Evolutionary conservation across 2,888 invertebrate species (phyloP).

Genomic region (Boloria euphrosyne): DNA sequence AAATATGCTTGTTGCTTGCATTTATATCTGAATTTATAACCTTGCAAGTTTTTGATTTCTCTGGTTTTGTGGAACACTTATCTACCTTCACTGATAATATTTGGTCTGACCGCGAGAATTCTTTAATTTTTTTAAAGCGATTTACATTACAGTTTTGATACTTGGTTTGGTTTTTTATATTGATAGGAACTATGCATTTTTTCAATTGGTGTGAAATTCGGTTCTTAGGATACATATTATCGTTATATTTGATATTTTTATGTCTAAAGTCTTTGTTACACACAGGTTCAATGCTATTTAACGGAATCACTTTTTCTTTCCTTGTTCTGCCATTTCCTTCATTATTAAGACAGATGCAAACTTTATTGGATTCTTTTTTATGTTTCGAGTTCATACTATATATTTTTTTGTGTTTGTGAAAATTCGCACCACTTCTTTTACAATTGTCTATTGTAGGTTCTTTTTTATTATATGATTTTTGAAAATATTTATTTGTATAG

Average conservation of each 20-base stretch:
- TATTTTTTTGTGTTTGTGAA: too few relatives aligned
- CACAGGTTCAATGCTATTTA: too few relatives aligned
- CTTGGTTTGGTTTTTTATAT: neutral
- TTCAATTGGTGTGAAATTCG: neutral
- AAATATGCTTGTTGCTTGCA: neutral
- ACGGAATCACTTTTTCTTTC: too few relatives aligned
- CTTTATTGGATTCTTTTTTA: too few relatives aligned
- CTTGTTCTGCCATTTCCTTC: too few relatives aligned
- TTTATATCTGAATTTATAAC: constrained; percentile 7
- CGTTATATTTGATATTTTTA: neutral
- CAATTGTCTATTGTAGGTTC: too few relatives aligned
- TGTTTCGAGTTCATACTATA: too few relatives aligned
- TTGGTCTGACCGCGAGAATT: constrained; percentile 12
- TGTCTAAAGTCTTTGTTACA: too few relatives aligned
- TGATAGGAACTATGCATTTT: neutral
- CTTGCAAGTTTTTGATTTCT: neutral
- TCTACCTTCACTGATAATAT: neutral
- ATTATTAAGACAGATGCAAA: too few relatives aligned
- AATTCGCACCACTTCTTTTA: too few relatives aligned
- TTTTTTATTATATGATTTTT: neutral
- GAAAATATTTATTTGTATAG: neutral
- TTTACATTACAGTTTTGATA: neutral
- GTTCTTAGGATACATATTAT: neutral
- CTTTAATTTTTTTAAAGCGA: neutral
- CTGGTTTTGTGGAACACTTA: neutral